Conservation (phyloP, 2,113 vertebrate species). For the Stercorarius parasiticus region DNA sequence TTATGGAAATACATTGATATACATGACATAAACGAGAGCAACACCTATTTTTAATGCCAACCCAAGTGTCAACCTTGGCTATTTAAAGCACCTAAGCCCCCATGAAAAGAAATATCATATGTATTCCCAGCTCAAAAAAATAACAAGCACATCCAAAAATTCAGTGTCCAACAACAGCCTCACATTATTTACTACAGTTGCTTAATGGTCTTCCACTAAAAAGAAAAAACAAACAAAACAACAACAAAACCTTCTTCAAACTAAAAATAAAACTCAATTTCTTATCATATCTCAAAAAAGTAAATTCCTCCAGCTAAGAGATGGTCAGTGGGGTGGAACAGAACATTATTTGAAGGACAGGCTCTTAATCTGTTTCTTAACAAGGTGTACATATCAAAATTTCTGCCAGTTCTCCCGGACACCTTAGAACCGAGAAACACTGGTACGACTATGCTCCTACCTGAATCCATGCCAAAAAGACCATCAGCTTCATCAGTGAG, state of each 20-base stretch:
- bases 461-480: background rate
- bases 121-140: background rate
- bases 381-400: background rate
- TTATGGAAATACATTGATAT: background rate
- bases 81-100: background rate
- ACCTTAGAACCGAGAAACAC: background rate
- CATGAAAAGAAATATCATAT: background rate
- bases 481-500: background rate
- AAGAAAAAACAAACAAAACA: background rate
- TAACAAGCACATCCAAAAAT: background rate
- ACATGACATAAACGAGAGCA: background rate
- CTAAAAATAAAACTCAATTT: background rate
- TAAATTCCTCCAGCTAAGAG: background rate
- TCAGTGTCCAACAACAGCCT: background rate
- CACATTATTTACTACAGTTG: background rate
- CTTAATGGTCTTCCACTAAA: background rate
- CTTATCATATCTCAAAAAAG: background rate
- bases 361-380: background rate
- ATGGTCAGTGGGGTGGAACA: background rate
- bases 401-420: background rate
- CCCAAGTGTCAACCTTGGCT: background rate
- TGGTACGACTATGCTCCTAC: background rate
- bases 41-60: background rate
- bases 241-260: fast-evolving
- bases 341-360: background rate